Evolutionary conservation across 2,797 vertebrate genomes (phyloP).

Genomic region (Rhabdomys pumilio): DNA sequence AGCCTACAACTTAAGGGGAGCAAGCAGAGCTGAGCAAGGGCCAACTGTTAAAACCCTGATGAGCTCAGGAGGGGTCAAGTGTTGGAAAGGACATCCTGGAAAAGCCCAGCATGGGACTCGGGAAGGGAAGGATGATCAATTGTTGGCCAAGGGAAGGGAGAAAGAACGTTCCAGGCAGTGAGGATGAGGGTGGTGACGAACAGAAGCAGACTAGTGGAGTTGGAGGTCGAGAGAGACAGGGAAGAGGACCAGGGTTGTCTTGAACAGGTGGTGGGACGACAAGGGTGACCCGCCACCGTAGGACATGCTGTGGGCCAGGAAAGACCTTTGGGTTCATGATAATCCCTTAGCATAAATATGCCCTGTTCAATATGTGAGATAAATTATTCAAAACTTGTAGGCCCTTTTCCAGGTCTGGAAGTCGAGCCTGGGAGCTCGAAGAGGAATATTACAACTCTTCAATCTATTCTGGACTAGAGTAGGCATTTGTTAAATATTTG

Average conservation of each 20-base stretch:
- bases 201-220: not conserved
- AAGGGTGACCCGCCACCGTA: accelerated
- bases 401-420: not conserved
- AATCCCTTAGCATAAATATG: not conserved
- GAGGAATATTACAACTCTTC: not conserved
- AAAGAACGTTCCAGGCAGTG: not conserved
- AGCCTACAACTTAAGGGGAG: not conserved
- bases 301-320: too few relatives aligned
- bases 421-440: not conserved
- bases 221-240: not conserved
- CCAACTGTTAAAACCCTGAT: not conserved
- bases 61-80: not conserved
- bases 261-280: accelerated
- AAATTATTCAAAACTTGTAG: not conserved
- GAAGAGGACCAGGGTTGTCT: not conserved
- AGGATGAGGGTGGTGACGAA: not conserved
- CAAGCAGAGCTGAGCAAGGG: not conserved
- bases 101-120: not conserved
- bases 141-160: not conserved
- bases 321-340: not conserved
- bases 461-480: not conserved
- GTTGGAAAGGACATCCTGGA: not conserved
- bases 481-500: slow-evolving; percentile 9
- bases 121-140: not conserved
- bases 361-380: not conserved